phyloP scores from a whole-genome alignment of 2,888 invertebrate genomes.

The Andrena marginata region DNA sequence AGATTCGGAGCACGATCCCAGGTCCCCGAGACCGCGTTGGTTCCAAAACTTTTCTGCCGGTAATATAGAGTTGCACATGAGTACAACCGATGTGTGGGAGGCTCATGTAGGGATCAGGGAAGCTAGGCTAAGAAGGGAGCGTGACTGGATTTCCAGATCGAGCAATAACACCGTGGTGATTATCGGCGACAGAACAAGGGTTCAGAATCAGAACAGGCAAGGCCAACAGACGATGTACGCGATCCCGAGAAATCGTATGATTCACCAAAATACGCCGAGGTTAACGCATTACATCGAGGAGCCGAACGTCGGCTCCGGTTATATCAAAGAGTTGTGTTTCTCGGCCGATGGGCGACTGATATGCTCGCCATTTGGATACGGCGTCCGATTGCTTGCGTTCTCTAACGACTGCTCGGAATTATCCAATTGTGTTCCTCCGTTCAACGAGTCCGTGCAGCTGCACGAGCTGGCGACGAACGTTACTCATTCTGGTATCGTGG shows the following conservation, averaged over 20 bases:
- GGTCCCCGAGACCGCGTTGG: constrained; percentile 68
- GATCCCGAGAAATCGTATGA: constrained; percentile 85
- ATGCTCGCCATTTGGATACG: constrained; percentile 95
- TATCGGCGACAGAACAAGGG: constrained; percentile 79
- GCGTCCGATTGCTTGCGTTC: constrained; percentile 94
- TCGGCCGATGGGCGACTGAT: constrained; percentile 95
- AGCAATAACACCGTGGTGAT: constrained; percentile 82
- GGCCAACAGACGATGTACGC: constrained; percentile 80
- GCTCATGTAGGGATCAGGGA: constrained; percentile 89
- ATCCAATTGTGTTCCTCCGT: constrained; percentile 88
- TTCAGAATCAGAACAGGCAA: constrained; percentile 77
- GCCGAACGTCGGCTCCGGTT: constrained; percentile 95
- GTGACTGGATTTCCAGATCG: constrained; percentile 72
- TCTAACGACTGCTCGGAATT: constrained; percentile 92
- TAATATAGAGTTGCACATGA: constrained; percentile 84
- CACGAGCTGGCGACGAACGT: constrained; percentile 90
- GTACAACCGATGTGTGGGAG: constrained; percentile 89
- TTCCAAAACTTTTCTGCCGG: constrained; percentile 79
- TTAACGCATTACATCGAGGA: constrained; percentile 94
- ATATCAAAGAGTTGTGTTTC: constrained; percentile 96
- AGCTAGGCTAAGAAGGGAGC: constrained; percentile 87
- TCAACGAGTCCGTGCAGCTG: constrained; percentile 85
- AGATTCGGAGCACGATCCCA: constrained; percentile 67
- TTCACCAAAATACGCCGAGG: constrained; percentile 90
- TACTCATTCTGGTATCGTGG: constrained; percentile 93